Conservation (phyloP, 2,888 invertebrate species). For the Drosophila borealis region DNA sequence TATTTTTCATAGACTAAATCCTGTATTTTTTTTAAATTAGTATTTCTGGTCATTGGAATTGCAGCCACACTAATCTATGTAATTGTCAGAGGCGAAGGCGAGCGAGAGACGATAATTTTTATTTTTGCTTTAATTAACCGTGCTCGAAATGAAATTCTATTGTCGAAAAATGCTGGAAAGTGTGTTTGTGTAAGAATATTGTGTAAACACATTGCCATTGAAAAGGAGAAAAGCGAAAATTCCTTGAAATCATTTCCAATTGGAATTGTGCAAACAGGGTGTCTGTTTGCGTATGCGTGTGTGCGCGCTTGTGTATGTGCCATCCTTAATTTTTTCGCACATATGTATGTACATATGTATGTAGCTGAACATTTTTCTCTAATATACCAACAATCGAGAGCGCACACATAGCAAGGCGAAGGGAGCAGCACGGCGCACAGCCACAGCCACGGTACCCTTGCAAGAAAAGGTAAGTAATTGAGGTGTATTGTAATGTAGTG, state of each 20-base stretch:
- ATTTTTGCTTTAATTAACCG: constrained; percentile 55
- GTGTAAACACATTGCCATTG: constrained; percentile 56
- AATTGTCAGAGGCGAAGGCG: constrained; percentile 55
- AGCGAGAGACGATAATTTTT: constrained; percentile 62
- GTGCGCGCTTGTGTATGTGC: constrained; percentile 65
- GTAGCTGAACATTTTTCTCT: constrained; percentile 73
- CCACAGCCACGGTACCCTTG: constrained; percentile 62
- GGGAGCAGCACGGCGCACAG: constrained; percentile 46
- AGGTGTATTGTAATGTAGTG: constrained; percentile 70
- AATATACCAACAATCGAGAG: constrained; percentile 77
- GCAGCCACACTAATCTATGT: constrained; percentile 52
- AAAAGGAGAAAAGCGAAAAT: constrained; percentile 54
- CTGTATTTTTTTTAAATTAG: neutral
- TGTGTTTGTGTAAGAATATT: constrained; percentile 69
- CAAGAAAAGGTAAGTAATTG: constrained; percentile 69
- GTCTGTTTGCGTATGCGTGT: constrained; percentile 61
- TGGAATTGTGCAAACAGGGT: constrained; percentile 76
- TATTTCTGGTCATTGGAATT: constrained; percentile 12
- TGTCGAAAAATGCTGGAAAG: constrained; percentile 69
- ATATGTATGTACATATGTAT: constrained; percentile 54
- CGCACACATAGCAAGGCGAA: constrained; percentile 46
- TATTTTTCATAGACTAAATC: constrained; percentile 14
- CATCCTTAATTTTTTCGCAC: constrained; percentile 78
- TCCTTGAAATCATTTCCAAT: constrained; percentile 52
- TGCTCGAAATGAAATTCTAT: constrained; percentile 63